Base-by-base conservation (phyloP, 1,140 invertebrate genomes). In the Druon quercuslanigerum region DNA sequence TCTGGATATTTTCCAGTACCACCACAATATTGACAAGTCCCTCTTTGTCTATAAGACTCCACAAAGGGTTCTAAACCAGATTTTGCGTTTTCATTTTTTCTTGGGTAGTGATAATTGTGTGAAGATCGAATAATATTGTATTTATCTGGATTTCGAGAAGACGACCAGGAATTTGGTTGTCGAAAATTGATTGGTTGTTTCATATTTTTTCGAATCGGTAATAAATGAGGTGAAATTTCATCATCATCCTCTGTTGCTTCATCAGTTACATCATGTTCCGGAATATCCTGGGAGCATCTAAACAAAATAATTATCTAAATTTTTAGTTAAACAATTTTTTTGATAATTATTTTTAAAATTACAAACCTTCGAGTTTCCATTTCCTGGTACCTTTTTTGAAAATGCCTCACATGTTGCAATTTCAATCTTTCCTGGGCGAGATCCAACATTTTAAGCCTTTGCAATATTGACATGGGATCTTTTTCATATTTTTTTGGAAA, bases 241-340 rank as follows among this genome's bases (percentile, higher is more conserved):
- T 66, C 60, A 46, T 85, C 79, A 57, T 83, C 81, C 13, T 85
- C 79, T 50, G 82, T 80, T 71, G 75, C 78, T 16, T 76, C 73
- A 74, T 82, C 84, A n/a, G 75, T 51, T 19, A 57, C 13, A 14
- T 83, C 82, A 33, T 78, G 71, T 51, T 83, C 77, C 11, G 70
- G 54, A 17, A 71, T 52, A 5, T 70, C 71, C 14, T 74, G 74
- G 1, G 76, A 82, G 11, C 73, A 79, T 57, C 80, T 85, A 33
- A 57, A 56, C 3, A 12, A 19, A 0, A 19, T 2, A 13, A 1
- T 12, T 9, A 14, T 66, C 6, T 40, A 40, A 40, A 40, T 66
- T 33, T 40, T 40, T 6, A 57, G 1, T 20, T 13, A 12, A 25
- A 57, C 4, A 25, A 20, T 17, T 17, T 54, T 54, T 1, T 17